These are phyloP conservation scores for Orestias chungarensis DNA, from an alignment of 2,797 vertebrate species.

Conservation along the genomic window DNA sequence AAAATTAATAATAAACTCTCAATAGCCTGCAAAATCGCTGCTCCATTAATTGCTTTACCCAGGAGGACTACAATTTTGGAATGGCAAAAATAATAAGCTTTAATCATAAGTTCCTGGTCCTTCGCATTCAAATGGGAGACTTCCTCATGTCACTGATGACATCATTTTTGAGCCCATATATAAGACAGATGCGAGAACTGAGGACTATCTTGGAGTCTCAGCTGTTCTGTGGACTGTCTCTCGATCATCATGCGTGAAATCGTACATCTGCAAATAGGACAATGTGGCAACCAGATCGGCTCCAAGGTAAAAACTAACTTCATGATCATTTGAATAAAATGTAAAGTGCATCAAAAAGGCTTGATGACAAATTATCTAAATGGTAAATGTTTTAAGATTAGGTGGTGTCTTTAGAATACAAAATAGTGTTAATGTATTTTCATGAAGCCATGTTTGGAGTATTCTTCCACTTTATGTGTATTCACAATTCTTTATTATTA, in stretches of 20 bases:
- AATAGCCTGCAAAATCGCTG: background rate
- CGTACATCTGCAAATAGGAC: constrained; percentile 96
- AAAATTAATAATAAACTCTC: background rate
- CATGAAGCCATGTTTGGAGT: background rate
- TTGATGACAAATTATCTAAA: background rate
- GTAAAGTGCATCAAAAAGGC: background rate
- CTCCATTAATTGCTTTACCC: background rate
- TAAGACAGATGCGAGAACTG: constrained; percentile 32
- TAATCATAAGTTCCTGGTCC: background rate
- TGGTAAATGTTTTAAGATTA: background rate
- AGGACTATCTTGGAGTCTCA: constrained; percentile 47
- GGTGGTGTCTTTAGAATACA: background rate
- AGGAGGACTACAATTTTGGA: background rate
- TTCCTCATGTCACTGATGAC: constrained; percentile 66
- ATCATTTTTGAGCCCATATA: constrained; percentile 65
- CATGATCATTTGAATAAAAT: background rate
- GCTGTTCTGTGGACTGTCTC: constrained; percentile 52
- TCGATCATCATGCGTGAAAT: constrained; percentile 92
- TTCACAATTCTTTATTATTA: background rate
- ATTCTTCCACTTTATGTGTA: background rate
- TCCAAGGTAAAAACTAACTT: constrained; percentile 84
- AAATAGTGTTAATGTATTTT: background rate
- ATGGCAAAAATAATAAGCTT: background rate
- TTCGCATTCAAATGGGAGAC: constrained; percentile 14
- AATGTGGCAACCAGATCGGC: constrained; percentile 98